Conservation (phyloP, 2,888 invertebrate species). For the Ernsta delagoae region DNA sequence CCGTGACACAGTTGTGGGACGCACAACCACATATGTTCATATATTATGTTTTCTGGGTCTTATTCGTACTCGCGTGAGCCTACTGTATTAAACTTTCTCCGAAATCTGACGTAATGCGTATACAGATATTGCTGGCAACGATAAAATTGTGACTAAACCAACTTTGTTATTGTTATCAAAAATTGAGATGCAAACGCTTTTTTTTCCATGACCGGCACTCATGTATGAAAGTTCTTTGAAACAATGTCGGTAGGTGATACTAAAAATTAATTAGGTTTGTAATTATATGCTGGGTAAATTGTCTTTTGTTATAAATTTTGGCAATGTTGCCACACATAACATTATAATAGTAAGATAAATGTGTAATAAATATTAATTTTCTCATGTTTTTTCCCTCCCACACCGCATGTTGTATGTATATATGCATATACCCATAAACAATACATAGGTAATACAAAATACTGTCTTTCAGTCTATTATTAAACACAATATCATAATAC, state of each 20-base stretch:
- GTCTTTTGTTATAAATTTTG: no score
- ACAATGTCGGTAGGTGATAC: not conserved
- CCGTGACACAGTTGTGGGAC: constrained; percentile 23
- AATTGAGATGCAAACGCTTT: constrained; percentile 22
- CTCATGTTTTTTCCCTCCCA: no score
- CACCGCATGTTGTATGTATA: no score
- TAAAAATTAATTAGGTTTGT: no score
- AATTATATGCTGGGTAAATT: no score
- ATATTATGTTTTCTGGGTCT: constrained; percentile 1
- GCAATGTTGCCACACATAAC: no score
- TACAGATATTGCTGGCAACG: not conserved
- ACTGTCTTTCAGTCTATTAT: no score
- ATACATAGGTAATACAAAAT: no score
- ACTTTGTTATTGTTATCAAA: constrained; percentile 25
- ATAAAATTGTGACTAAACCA: constrained; percentile 14
- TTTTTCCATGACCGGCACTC: constrained; percentile 7
- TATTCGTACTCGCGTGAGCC: not conserved
- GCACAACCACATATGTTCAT: not conserved
- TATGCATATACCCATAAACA: no score
- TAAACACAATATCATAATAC: no score
- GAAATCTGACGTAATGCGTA: constrained; percentile 25
- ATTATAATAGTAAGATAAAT: no score
- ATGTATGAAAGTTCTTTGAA: not conserved
- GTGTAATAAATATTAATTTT: no score
- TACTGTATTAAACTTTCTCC: constrained; percentile 25